These are phyloP conservation scores for Scolopax rusticola DNA, from an alignment of 2,797 vertebrate genomes.

Conservation along the genomic window DNA sequence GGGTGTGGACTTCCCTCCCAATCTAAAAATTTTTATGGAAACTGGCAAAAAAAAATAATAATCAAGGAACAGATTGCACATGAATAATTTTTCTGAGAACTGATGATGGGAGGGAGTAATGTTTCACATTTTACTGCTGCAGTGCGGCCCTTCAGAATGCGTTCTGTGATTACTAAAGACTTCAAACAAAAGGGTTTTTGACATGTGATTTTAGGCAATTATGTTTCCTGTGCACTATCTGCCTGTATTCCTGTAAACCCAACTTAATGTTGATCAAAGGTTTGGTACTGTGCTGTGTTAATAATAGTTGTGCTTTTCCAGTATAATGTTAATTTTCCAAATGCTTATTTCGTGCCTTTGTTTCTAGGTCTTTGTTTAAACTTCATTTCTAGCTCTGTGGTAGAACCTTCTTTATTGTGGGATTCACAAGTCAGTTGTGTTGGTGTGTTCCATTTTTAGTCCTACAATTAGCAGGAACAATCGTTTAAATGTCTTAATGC, in stretches of 20 bases:
- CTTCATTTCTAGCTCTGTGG: not conserved
- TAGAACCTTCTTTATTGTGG: not conserved
- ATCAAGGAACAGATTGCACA: not conserved
- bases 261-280: not conserved
- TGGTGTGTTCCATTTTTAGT: not conserved
- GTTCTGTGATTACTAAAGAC: not conserved
- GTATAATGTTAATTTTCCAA: not conserved
- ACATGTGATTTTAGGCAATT: not conserved
- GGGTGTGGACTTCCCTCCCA: not conserved
- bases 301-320: not conserved
- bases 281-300: not conserved
- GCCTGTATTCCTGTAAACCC: not conserved
- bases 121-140: slow-evolving; percentile 8
- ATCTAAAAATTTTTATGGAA: not conserved
- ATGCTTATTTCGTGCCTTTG: not conserved
- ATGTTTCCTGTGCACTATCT: not conserved
- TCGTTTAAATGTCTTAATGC: not conserved
- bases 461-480: not conserved
- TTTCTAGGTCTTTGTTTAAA: not conserved
- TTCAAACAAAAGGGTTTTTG: slow-evolving; percentile 4
- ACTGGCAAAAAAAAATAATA: not conserved
- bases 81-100: not conserved
- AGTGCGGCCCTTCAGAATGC: not conserved
- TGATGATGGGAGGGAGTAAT: not conserved
- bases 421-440: not conserved